Conservation (phyloP, 2,888 invertebrate species). For the Macrophya annulata region DNA sequence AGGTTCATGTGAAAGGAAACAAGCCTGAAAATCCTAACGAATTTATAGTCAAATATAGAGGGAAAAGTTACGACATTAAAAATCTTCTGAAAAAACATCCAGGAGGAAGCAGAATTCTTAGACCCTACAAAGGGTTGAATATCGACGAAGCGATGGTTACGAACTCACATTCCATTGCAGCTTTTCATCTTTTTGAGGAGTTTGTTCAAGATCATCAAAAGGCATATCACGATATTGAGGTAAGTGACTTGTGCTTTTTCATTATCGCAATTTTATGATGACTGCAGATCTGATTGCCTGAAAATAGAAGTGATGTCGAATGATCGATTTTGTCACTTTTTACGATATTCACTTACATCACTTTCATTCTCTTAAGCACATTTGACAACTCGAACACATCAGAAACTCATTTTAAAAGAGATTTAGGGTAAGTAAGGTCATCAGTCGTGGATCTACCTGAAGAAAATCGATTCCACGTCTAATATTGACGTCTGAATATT, state of each 20-base stretch:
- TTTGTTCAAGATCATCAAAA: constrained; percentile 79
- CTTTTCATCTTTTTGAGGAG: constrained; percentile 85
- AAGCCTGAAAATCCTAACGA: constrained; percentile 62
- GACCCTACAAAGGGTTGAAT: constrained; percentile 82
- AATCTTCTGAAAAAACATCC: constrained; percentile 88
- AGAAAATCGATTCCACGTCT: not conserved
- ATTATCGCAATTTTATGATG: not conserved
- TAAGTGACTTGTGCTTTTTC: constrained; percentile 59
- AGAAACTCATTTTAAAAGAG: not conserved
- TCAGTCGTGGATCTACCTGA: not conserved
- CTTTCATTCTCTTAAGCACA: too few relatives aligned
- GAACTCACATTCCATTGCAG: constrained; percentile 84
- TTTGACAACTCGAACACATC: not conserved
- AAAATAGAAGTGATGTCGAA: not conserved
- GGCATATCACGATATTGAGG: constrained; percentile 72
- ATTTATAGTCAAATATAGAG: constrained; percentile 78
- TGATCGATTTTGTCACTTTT: not conserved
- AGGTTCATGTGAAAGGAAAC: not conserved
- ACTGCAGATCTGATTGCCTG: not conserved
- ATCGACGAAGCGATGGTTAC: constrained; percentile 82
- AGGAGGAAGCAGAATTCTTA: constrained; percentile 86
- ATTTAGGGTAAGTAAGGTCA: not conserved
- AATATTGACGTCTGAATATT: not conserved
- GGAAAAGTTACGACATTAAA: constrained; percentile 84
- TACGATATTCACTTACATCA: too few relatives aligned